phyloP scores from a whole-genome alignment of 2,113 vertebrate genomes.

The Hassar affinis region DNA sequence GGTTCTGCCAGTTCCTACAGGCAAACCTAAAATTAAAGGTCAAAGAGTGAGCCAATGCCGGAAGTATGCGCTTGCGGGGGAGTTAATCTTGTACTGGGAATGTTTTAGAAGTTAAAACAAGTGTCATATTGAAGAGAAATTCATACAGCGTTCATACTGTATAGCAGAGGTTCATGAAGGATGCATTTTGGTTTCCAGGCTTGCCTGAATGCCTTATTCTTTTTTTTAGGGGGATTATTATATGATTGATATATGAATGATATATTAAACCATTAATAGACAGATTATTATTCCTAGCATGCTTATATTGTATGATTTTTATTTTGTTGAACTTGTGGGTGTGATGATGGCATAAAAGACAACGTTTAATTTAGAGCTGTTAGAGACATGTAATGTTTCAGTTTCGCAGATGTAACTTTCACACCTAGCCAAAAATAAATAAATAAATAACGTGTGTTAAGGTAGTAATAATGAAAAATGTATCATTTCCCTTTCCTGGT shows the following conservation, averaged over 20 bases:
- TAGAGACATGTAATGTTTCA: neutral
- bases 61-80: slow-evolving; percentile 54
- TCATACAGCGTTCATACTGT: neutral
- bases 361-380: neutral
- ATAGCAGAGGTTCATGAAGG: slow-evolving; percentile 9
- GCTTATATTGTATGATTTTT: neutral
- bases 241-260: too few species aligned
- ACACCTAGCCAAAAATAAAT: neutral
- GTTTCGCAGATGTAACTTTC: neutral
- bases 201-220: slow-evolving; percentile 1
- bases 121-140: neutral
- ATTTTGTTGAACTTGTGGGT: neutral
- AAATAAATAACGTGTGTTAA: neutral
- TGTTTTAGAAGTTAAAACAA: slow-evolving; percentile 25
- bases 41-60: slow-evolving; percentile 66
- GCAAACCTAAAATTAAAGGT: slow-evolving; percentile 64
- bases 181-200: neutral
- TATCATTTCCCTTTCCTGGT: neutral
- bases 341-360: neutral
- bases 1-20: slow-evolving; percentile 68
- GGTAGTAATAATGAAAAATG: neutral
- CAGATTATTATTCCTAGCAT: neutral
- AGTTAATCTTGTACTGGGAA: slow-evolving; percentile 21
- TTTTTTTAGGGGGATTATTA: neutral
- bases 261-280: neutral